phyloP scores from a whole-genome alignment of 1,140 invertebrate species.

The Cherax quadricarinatus region DNA sequence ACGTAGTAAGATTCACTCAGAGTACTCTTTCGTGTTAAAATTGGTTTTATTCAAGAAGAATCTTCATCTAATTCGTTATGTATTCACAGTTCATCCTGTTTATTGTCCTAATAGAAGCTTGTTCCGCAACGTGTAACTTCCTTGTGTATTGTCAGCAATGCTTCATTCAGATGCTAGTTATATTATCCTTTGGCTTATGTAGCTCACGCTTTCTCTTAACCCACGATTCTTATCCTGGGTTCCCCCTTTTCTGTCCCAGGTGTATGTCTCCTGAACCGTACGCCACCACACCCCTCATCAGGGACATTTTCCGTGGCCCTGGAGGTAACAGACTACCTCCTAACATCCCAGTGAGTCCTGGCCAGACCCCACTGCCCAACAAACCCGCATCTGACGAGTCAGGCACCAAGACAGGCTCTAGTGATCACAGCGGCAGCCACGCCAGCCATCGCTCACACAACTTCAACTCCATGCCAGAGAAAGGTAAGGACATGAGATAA shows the following conservation, averaged over 20 bases:
- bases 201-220: no score
- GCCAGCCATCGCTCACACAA: slow-evolving; percentile 63
- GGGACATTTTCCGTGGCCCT: slow-evolving; percentile 70
- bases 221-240: no score
- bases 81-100: neutral
- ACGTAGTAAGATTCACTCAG: neutral
- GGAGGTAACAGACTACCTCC: slow-evolving; percentile 63
- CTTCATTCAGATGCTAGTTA: no score
- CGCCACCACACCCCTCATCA: slow-evolving; percentile 75
- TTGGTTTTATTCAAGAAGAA: neutral
- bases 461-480: slow-evolving; percentile 69
- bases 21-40: neutral
- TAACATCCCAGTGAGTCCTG: slow-evolving; percentile 68
- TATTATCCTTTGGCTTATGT: no score
- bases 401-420: slow-evolving; percentile 31
- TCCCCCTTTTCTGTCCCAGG: slow-evolving; percentile 16
- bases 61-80: neutral
- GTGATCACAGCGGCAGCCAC: slow-evolving; percentile 52
- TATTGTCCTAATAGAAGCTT: neutral
- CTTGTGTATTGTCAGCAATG: no score
- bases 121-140: no score
- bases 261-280: slow-evolving; percentile 75
- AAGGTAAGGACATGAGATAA: slow-evolving; percentile 53
- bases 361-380: slow-evolving; percentile 17
- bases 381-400: slow-evolving; percentile 56